phyloP scores from a whole-genome alignment of 2,888 invertebrate species.

The Dyspetes luteomarginatus region DNA sequence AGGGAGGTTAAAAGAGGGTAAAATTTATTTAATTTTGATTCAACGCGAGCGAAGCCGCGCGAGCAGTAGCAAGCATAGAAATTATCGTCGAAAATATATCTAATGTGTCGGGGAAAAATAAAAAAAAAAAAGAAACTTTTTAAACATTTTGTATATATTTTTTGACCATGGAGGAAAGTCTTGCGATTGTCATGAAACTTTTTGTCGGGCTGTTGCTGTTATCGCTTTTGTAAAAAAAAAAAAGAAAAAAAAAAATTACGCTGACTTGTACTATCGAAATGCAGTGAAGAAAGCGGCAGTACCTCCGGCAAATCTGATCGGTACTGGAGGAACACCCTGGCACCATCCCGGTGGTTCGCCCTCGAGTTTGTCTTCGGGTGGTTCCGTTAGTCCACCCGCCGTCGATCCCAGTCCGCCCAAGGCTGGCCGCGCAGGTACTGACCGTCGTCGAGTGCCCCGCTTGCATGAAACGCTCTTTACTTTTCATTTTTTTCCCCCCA shows the following conservation, averaged over 20 bases:
- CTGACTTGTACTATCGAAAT: constrained; percentile 59
- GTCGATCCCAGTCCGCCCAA: constrained; percentile 81
- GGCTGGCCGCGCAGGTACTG: constrained; percentile 75
- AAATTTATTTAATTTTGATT: too few relatives aligned
- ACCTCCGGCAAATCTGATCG: constrained; percentile 86
- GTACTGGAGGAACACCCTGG: constrained; percentile 81
- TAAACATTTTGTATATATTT: too few relatives aligned
- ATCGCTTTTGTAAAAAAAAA: constrained; percentile 53
- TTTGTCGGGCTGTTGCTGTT: constrained; percentile 59
- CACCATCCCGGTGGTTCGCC: constrained; percentile 87
- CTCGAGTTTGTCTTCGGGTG: constrained; percentile 87
- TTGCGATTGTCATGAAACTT: constrained; percentile 38
- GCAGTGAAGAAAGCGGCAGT: constrained; percentile 88
- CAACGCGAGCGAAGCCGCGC: too few relatives aligned
- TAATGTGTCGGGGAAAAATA: too few relatives aligned
- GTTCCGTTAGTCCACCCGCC: constrained; percentile 80
- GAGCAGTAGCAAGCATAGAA: too few relatives aligned
- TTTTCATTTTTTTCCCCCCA: not conserved
- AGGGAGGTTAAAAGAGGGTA: too few relatives aligned
- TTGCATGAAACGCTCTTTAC: constrained; percentile 53
- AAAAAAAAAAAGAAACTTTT: too few relatives aligned
- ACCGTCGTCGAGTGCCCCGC: constrained; percentile 60
- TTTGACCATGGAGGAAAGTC: constrained; percentile 7
- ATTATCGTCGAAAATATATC: too few relatives aligned
- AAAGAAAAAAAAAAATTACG: constrained; percentile 21